phyloP scores from a whole-genome alignment of 2,888 invertebrate genomes.

The Agrilus mali region DNA sequence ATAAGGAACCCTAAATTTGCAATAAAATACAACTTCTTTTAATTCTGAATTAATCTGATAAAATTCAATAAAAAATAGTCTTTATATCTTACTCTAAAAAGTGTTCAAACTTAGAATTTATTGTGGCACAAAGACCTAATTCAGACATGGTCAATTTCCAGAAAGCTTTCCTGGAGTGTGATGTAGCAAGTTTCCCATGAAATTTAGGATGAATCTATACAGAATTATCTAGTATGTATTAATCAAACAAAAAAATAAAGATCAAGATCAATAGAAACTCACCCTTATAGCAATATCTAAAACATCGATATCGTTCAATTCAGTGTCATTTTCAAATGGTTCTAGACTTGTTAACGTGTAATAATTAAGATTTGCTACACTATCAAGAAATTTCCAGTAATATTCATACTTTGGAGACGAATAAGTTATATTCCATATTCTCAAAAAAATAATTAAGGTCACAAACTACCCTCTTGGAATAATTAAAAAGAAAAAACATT shows the following conservation, averaged over 20 bases:
- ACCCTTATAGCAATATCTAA: conserved; percentile 37
- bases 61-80: no score
- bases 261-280: conserved; percentile 1
- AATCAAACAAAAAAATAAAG: not conserved
- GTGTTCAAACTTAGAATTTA: conserved; percentile 44
- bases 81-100: conserved; percentile 27
- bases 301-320: conserved; percentile 33
- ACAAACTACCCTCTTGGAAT: no score
- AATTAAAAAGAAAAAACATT: no score
- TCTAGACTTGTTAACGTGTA: conserved; percentile 30
- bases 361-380: conserved; percentile 36
- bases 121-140: conserved; percentile 48
- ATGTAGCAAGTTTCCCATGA: conserved; percentile 36
- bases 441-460: conserved; percentile 13
- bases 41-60: no score
- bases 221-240: conserved; percentile 1
- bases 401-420: conserved; percentile 34
- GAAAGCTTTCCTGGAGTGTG: conserved; percentile 27
- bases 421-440: conserved; percentile 33
- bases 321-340: conserved; percentile 31
- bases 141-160: conserved; percentile 52
- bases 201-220: conserved; percentile 37
- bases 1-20: conserved; percentile 4
- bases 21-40: not conserved
- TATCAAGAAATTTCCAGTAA: conserved; percentile 34